Percentiles rank a stretch among this genome's conserved stretches.
These are phyloP conservation scores for Notodromas monacha DNA, from an alignment of 2,888 invertebrate genomes.

Conservation along the genomic window DNA sequence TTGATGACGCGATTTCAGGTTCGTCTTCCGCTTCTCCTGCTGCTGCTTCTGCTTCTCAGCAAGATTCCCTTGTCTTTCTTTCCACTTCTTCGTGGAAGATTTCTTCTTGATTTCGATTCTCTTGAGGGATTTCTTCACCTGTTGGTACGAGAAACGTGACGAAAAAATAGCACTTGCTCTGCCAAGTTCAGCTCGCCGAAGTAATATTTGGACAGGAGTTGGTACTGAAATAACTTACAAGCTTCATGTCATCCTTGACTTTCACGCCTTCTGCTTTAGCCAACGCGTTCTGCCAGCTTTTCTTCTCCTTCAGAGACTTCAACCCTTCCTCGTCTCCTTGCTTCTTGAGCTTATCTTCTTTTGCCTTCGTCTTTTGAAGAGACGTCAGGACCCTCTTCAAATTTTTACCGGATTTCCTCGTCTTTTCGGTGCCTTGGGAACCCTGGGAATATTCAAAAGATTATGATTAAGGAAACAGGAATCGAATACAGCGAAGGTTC, in stretches of 20 bases:
- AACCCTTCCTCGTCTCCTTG: background rate
- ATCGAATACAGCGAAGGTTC: no score
- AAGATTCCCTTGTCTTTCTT: background rate
- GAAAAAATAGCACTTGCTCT: no score
- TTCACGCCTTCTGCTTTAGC: background rate
- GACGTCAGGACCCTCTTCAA: no score
- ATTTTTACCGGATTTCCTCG: no score
- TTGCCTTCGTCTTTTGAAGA: background rate
- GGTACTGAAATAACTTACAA: no score
- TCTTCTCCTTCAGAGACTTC: background rate
- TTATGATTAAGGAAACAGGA: no score
- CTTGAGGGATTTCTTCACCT: background rate
- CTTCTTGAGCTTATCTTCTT: background rate
- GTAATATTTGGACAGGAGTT: no score
- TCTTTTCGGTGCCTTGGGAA: no score
- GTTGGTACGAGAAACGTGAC: no score
- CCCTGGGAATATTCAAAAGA: no score
- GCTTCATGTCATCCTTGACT: conserved; percentile 1
- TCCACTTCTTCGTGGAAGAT: background rate
- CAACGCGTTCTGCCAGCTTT: background rate
- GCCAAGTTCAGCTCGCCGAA: no score
- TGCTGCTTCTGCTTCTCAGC: background rate
- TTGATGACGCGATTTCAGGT: background rate
- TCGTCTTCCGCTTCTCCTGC: background rate
- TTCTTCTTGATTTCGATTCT: background rate